Conservation (phyloP, 2,888 invertebrate species). For the Tachystola acroxantha region DNA sequence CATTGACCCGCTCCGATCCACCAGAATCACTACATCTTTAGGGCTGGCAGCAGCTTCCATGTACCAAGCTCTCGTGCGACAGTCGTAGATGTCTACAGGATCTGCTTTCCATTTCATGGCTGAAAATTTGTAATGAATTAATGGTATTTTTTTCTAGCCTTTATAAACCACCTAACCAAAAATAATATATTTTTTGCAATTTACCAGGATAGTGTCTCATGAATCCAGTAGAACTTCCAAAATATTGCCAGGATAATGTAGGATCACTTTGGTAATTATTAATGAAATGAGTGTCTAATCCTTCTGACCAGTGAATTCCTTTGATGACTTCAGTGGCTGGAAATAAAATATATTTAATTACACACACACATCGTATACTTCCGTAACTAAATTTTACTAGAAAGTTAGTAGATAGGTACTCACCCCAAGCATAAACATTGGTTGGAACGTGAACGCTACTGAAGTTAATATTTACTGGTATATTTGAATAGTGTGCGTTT, state of each 20-base stretch:
- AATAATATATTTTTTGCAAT: not conserved
- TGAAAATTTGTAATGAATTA: slow-evolving; percentile 28
- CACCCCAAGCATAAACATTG: slow-evolving; percentile 94
- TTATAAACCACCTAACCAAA: no score
- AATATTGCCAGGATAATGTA: slow-evolving; percentile 97
- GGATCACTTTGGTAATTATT: slow-evolving; percentile 92
- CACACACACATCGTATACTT: not conserved
- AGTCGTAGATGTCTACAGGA: slow-evolving; percentile 96
- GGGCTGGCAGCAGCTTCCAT: slow-evolving; percentile 98
- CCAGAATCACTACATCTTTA: slow-evolving; percentile 92
- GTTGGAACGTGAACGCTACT: slow-evolving; percentile 97
- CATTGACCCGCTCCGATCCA: slow-evolving; percentile 96
- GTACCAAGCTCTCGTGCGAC: slow-evolving; percentile 96
- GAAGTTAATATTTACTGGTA: slow-evolving; percentile 85
- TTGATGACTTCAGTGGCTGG: slow-evolving; percentile 90
- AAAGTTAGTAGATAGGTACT: no score
- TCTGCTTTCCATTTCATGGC: slow-evolving; percentile 89
- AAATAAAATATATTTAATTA: slow-evolving; percentile 21
- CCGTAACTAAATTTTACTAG: no score
- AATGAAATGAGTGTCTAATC: slow-evolving; percentile 92
- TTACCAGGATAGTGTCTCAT: slow-evolving; percentile 97
- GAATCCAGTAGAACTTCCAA: slow-evolving; percentile 97
- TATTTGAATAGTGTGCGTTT: slow-evolving; percentile 88
- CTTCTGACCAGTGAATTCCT: slow-evolving; percentile 97
- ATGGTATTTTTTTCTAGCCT: not conserved